A percentile compares a stretch with the other conserved stretches of the same genome.
These are phyloP conservation scores for Callipepla squamata DNA, from an alignment of 2,113 vertebrate genomes.

Conservation along the genomic window DNA sequence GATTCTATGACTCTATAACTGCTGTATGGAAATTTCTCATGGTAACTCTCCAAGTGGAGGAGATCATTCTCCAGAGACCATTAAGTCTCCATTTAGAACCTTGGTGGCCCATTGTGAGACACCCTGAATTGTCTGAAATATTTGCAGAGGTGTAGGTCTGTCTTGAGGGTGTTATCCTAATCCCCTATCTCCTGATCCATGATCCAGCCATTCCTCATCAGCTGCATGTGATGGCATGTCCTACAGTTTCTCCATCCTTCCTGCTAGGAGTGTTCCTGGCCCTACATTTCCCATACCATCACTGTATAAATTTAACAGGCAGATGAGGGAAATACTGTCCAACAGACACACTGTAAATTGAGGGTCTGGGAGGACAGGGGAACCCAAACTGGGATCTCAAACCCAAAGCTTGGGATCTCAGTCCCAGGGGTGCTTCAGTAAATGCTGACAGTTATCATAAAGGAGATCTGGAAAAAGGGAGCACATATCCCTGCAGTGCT, in stretches of 20 bases:
- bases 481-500: rapidly evolving
- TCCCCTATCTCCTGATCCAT: not conserved
- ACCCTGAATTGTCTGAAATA: not conserved
- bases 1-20: no score
- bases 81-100: not conserved
- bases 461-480: not conserved
- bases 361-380: not conserved
- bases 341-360: rapidly evolving
- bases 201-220: not conserved
- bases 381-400: not conserved
- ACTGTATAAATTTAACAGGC: not conserved
- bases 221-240: not conserved
- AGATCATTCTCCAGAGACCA: no score
- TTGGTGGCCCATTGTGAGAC: not conserved
- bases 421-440: not conserved
- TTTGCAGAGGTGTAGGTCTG: not conserved
- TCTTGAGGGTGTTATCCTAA: rapidly evolving
- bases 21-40: not conserved
- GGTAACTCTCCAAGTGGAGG: no score
- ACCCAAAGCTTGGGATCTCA: not conserved
- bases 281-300: not conserved
- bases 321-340: not conserved
- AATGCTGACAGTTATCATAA: not conserved
- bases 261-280: rapidly evolving
- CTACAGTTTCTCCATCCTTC: not conserved